These are phyloP conservation scores for Lycophotia porphyrea DNA, from an alignment of 2,888 invertebrate genomes.

Conservation along the genomic window DNA sequence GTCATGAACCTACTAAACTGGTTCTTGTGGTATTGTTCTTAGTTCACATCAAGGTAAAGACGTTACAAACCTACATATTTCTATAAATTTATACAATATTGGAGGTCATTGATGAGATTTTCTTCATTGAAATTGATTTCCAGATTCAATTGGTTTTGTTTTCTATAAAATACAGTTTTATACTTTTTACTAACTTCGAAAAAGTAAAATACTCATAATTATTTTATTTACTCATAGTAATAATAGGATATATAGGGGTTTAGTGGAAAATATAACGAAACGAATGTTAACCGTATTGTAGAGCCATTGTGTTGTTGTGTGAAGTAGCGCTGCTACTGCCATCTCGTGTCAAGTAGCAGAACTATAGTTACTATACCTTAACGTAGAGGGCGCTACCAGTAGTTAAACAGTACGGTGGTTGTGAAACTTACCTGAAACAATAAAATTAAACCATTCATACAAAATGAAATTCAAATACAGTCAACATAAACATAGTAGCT, in stretches of 20 bases:
- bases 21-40: constrained; percentile 84
- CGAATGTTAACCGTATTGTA: neutral
- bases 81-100: constrained; percentile 30
- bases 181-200: neutral
- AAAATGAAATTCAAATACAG: neutral
- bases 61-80: constrained; percentile 54
- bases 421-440: constrained; percentile 90
- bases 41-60: constrained; percentile 68
- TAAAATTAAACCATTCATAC: constrained; percentile 59
- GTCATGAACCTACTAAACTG: constrained; percentile 89
- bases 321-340: constrained; percentile 60
- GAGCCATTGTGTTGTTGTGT: neutral
- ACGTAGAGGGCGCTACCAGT: constrained; percentile 74
- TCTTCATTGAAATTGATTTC: neutral
- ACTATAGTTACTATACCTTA: constrained; percentile 61
- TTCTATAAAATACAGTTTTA: neutral
- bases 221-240: neutral
- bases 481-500: neutral
- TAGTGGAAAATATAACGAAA: neutral
- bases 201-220: neutral
- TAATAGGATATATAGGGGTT: neutral
- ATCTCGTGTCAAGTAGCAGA: constrained; percentile 78
- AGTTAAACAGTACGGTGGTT: neutral
- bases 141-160: neutral
- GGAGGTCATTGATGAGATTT: neutral